Conservation (phyloP, 1,140 invertebrate species). For the Drosophila malerkotliana region DNA sequence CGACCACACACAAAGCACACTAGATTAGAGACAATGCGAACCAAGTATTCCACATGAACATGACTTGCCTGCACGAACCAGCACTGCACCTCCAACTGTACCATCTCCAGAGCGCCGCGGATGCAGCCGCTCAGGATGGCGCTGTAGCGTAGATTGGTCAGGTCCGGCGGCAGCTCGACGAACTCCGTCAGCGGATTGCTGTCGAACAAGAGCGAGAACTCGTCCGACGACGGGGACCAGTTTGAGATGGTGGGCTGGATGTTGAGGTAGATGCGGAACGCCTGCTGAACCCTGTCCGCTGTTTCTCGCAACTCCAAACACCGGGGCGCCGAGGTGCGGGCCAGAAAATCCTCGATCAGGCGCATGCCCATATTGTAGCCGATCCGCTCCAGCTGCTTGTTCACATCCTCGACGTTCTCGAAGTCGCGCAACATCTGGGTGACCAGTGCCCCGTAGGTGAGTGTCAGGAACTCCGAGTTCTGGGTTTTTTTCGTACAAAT, state of each 20-base stretch:
- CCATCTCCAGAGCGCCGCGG: constrained; percentile 98
- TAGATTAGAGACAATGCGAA: constrained; percentile 28
- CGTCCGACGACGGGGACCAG: constrained; percentile 97
- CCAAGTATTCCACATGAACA: constrained; percentile 18
- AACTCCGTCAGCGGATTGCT: constrained; percentile 99
- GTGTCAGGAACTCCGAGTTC: constrained; percentile 98
- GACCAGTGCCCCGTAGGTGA: constrained; percentile 99
- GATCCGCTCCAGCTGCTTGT: constrained; percentile 96
- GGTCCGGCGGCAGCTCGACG: constrained; percentile 98
- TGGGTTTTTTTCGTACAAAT: constrained; percentile 77
- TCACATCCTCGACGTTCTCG: constrained; percentile 98
- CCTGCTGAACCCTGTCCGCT: constrained; percentile 96
- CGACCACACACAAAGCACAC: constrained; percentile 32
- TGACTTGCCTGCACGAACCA: constrained; percentile 89
- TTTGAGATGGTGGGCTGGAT: constrained; percentile 95
- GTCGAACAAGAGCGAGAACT: constrained; percentile 98
- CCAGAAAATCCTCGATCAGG: constrained; percentile 98
- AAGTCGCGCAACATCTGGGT: constrained; percentile 98
- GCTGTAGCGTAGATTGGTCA: constrained; percentile 95
- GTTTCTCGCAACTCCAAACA: constrained; percentile 99
- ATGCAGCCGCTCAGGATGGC: constrained; percentile 97
- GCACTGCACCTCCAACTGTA: constrained; percentile 91
- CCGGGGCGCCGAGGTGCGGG: constrained; percentile 93
- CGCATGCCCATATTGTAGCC: constrained; percentile 99
- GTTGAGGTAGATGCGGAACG: constrained; percentile 94